phyloP scores from a whole-genome alignment of 2,888 invertebrate genomes.

The Melinopterus prodromus region DNA sequence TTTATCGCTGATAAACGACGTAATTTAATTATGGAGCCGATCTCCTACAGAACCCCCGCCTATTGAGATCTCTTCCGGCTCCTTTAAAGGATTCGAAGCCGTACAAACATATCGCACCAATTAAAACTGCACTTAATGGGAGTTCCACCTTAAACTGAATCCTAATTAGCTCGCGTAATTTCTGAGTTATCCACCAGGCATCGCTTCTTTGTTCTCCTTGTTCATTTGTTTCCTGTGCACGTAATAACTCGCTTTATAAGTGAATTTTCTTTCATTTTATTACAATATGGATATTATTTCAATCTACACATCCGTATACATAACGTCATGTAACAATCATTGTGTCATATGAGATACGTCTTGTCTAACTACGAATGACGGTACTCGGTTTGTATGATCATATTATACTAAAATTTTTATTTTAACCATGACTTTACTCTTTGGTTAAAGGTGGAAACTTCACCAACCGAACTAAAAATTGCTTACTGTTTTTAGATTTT shows the following conservation, averaged over 20 bases:
- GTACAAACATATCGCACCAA: background rate
- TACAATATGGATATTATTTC: background rate
- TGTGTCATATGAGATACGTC: no score
- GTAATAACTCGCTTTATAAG: background rate
- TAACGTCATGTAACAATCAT: no score
- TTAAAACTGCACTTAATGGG: constrained; percentile 4
- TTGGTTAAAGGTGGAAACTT: no score
- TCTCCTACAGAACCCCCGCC: background rate
- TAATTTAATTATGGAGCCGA: constrained; percentile 45
- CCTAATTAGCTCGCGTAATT: background rate
- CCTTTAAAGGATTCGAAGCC: constrained; percentile 4
- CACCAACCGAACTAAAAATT: no score
- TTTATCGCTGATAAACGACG: constrained; percentile 49
- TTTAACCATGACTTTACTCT: no score
- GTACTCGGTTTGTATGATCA: no score
- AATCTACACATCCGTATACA: no score
- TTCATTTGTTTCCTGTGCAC: background rate
- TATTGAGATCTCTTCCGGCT: background rate
- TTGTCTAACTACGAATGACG: no score
- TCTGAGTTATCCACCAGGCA: background rate
- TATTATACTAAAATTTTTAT: no score
- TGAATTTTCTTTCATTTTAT: background rate
- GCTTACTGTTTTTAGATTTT: no score
- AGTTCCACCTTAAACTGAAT: background rate
- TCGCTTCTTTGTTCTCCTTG: background rate